Conservation (phyloP, 1,140 invertebrate genomes). For the Brachionus angularis region DNA sequence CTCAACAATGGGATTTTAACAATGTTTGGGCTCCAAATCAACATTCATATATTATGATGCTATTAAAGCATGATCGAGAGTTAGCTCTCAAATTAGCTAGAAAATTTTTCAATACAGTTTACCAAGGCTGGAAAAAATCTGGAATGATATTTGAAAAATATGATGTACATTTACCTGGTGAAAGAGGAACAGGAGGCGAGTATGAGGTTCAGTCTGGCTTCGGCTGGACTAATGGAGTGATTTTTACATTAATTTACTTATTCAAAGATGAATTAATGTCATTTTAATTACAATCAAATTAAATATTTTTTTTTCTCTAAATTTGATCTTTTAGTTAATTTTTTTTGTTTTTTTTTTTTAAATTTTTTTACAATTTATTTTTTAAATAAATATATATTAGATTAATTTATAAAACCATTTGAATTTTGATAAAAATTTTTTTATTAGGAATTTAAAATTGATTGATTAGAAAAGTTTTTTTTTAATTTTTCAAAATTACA, state of each 20-base stretch:
- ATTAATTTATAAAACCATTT: too few species aligned
- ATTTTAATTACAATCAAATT: too few species aligned
- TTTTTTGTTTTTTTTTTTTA: too few species aligned
- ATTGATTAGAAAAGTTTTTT: too few species aligned
- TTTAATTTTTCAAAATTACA: too few species aligned
- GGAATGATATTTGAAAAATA: conserved; percentile 85
- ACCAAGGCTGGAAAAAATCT: conserved; percentile 69
- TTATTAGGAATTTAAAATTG: too few species aligned
- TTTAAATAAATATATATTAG: too few species aligned
- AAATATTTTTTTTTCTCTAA: too few species aligned
- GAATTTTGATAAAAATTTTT: too few species aligned
- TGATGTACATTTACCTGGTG: conserved; percentile 65
- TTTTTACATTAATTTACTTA: conserved; percentile 67
- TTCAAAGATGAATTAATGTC: conserved; percentile 32
- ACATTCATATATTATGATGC: conserved; percentile 49
- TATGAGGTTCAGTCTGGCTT: conserved; percentile 83
- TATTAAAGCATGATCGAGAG: conserved; percentile 62
- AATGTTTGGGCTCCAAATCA: conserved; percentile 84
- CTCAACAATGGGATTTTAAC: conserved; percentile 90
- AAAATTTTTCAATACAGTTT: conserved; percentile 77
- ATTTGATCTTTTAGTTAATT: too few species aligned
- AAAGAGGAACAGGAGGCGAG: conserved; percentile 78
- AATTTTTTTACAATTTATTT: too few species aligned
- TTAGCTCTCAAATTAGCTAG: conserved; percentile 71
- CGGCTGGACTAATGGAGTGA: conserved; percentile 87